phyloP scores from a whole-genome alignment of 2,113 vertebrate species.

The Nycticryphes semicollaris region DNA sequence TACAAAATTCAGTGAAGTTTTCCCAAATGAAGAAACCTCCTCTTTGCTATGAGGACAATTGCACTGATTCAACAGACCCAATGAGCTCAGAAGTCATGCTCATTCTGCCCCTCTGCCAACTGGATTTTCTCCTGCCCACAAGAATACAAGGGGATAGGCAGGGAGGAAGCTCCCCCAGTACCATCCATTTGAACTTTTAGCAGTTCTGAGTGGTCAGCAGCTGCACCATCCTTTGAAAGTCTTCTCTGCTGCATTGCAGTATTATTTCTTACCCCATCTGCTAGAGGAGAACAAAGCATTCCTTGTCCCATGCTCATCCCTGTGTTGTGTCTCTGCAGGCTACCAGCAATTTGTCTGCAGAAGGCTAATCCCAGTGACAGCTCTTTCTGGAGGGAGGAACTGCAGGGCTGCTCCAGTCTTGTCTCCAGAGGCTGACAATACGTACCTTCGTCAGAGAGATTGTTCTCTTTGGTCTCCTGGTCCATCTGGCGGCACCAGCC shows the following conservation, averaged over 20 bases:
- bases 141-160: background rate
- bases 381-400: background rate
- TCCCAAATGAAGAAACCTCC: background rate
- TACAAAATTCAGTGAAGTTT: background rate
- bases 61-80: background rate
- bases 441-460: constrained; percentile 95
- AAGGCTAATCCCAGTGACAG: background rate
- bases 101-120: background rate
- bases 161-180: background rate
- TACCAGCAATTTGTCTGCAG: background rate
- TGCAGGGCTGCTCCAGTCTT: background rate
- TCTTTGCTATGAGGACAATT: background rate
- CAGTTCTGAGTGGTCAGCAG: background rate
- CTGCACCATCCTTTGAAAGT: background rate
- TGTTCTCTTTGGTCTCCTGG: constrained; percentile 97
- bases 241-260: background rate
- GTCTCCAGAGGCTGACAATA: background rate
- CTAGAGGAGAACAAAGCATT: background rate
- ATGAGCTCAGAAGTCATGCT: background rate
- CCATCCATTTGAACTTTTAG: background rate
- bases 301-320: background rate
- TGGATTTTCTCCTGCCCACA: no score
- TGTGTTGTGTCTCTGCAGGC: background rate
- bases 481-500: constrained; percentile 99
- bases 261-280: background rate